Base-by-base conservation (phyloP, 1,140 invertebrate species). In the Heliconius hermathena region DNA sequence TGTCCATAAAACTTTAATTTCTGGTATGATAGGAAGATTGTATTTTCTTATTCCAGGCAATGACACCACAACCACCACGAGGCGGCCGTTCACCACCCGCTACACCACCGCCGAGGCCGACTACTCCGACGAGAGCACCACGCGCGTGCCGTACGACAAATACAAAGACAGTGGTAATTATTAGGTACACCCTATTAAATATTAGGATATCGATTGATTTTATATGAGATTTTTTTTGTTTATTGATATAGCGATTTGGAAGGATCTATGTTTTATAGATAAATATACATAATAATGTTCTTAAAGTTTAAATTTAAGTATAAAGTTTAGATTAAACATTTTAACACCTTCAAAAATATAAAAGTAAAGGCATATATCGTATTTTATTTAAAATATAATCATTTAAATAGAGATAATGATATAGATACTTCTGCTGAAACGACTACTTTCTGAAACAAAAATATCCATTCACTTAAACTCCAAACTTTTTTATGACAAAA, bases 91-190 rank as follows among this genome's bases (percentile, higher is more conserved):
- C 86, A 91, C 85, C 76, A 91, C 91, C 9, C 90, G 89, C 22
- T 89, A 90, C 87, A 91, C 90, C 33, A 90, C 87, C 36, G 87
- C 91, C 29, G 82, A 91, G 77, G 72, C 89, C 8, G 85, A 90
- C 71, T 86, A 90, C 82, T 83, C 91, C 80, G 84, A 95, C 66
- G 91, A 91, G 82, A 94, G 90, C 9, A 94, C 91, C 46, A 91
- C 92, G 60, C 86, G 90, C 22, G 91, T 71, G 41, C 38, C 85
- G 33, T 83, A 87, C 78, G 91, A 93, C 88, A 89, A 90, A 90
- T 91, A 95, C 88, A 94, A 94, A 94, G 93, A 95, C 90, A 95
- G 94, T 94, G 94, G 94, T 95, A 95, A 95, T 95, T 93, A 91
- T 93, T 94, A 94, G 94, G 93, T 95, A 94, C 89, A 90, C 88